A percentile compares a stretch with the other conserved stretches of the same genome.
phyloP scores from a whole-genome alignment of 1,140 invertebrate genomes.

The Drosophila kohkoa region DNA sequence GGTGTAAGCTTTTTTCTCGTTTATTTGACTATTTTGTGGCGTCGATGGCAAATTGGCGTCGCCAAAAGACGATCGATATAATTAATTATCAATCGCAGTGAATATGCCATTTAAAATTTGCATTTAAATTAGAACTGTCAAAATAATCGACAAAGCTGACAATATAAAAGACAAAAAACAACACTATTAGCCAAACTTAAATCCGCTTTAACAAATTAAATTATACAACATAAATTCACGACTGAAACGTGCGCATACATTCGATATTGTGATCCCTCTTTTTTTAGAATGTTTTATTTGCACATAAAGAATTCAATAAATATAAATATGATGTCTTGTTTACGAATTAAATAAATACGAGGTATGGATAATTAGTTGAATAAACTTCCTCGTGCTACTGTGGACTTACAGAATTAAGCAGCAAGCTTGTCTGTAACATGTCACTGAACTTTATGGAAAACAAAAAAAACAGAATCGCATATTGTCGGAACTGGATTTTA shows the following conservation, averaged over 20 bases:
- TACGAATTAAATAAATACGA: constrained; percentile 31
- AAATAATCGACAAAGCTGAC: constrained; percentile 37
- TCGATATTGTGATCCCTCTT: constrained; percentile 2
- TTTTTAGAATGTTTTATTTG: neutral
- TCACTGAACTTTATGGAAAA: constrained; percentile 37
- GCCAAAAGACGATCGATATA: constrained; percentile 47
- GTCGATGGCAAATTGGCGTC: constrained; percentile 58
- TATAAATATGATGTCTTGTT: constrained; percentile 28
- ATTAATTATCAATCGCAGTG: constrained; percentile 73
- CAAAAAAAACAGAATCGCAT: constrained; percentile 20
- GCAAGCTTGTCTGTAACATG: constrained; percentile 28
- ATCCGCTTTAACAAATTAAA: constrained; percentile 25
- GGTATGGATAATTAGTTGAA: constrained; percentile 33
- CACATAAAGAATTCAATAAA: neutral
- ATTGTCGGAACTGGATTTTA: constrained; percentile 45
- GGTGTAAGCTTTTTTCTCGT: constrained; percentile 40
- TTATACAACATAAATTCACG: constrained; percentile 18
- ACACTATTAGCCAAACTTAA: constrained; percentile 23
- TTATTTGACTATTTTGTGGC: constrained; percentile 32
- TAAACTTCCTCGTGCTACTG: constrained; percentile 37
- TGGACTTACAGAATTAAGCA: constrained; percentile 12
- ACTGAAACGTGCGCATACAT: constrained; percentile 3
- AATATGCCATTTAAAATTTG: constrained; percentile 72
- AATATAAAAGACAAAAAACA: constrained; percentile 27
- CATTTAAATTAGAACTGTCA: constrained; percentile 80